A percentile compares a stretch with the other conserved stretches of the same genome.
Evolutionary conservation across 2,113 vertebrate genomes (phyloP).

Genomic region (Eubucco bourcierii): DNA sequence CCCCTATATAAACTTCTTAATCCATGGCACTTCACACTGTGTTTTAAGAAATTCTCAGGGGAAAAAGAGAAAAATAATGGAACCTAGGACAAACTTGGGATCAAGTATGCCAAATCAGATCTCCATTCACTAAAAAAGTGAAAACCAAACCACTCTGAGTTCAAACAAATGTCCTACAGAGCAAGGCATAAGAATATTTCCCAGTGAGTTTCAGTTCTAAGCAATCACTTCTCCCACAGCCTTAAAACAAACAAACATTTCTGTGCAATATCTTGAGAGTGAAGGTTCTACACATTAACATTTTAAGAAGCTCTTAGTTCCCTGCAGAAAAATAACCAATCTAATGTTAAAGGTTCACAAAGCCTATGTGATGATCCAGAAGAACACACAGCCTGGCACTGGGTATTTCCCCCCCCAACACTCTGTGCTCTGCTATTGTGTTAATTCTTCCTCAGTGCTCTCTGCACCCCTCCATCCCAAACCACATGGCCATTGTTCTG

Average conservation of each 20-base stretch:
- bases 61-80: background rate
- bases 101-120: background rate
- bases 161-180: background rate
- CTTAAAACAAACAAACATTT: background rate
- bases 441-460: background rate
- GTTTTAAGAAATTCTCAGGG: background rate
- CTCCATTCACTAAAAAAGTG: background rate
- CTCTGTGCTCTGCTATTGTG: background rate
- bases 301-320: background rate
- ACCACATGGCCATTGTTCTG: background rate
- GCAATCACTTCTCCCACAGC: background rate
- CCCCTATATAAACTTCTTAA: too few species aligned
- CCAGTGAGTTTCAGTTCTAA: background rate
- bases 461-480: background rate
- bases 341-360: background rate
- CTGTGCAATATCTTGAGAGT: background rate
- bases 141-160: background rate
- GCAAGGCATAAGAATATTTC: background rate
- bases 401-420: background rate
- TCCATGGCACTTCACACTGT: background rate
- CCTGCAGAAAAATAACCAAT: background rate
- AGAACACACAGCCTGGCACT: background rate
- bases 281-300: background rate
- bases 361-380: background rate
- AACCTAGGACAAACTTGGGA: background rate